Evolutionary conservation across 2,113 vertebrate species (phyloP), one percentile per base, ranked within the genome.

Genomic region (Rallus limicola): DNA sequence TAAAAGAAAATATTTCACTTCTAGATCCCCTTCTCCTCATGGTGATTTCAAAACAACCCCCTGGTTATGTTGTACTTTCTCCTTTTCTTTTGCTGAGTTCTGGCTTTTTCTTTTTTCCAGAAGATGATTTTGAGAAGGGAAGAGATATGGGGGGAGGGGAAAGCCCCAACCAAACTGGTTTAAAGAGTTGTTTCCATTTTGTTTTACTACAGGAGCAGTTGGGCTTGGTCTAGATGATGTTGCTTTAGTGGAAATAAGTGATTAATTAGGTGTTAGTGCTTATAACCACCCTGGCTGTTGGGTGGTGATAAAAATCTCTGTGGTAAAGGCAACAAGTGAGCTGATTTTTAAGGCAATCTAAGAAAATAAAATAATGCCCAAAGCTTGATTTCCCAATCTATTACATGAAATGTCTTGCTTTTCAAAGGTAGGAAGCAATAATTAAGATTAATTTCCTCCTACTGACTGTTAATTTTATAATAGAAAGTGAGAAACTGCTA

Each of bases 91-190:
- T 78, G 8, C 18, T 65, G 21, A 67, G 23, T 77, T 91, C 31
- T 74, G 42, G 1, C 3, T 3, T 42, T 53, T 46, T n/a, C 0
- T 20, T 64, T 40, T 34, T 48, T 55, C 31, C 18, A 48, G 29
- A 77, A 65, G 31, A 7, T 81, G 10, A 42, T 34, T 82, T 75
- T 72, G 20, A 65, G 60, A 63, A 10, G 25, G 7, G 42, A 44
- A 16, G 42, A 68, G 2, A 10, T 69, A 11, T 6, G 6, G 25
- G 18, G 11, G 29, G 38, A 14, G 19, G 50, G 6, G 8, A 10
- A 56, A 18, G 0, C 2, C 1, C 13, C 9, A 31, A 56, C 15
- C 52, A 56, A 9, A 16, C 13, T 46, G 31, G 4, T 46, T 69
- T 58, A 56, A 10, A 38, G 9, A 52, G 3, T 74, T 83, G 4